Evolutionary conservation across 2,888 invertebrate genomes (phyloP), one percentile per base, ranked within the genome.

Genomic region (Epinotia brunnichana): DNA sequence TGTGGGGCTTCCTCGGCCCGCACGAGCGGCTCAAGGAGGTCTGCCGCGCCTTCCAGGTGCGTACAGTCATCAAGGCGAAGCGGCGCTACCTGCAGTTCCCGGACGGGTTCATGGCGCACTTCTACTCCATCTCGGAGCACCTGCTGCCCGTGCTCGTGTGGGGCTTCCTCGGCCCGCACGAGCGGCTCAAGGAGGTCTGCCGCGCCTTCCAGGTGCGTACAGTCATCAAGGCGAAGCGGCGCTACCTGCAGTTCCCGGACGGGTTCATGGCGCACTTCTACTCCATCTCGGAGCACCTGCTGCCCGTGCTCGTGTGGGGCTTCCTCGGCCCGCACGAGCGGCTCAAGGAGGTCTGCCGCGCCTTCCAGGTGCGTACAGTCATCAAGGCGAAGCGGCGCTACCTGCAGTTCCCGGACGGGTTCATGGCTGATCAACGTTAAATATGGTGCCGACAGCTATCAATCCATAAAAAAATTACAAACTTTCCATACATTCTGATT

Each of bases 221-320:
- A 35, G 98, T 99, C 41, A 94, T 99, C 74, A 98, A 98, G 90
- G 98, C 99, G 0, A 99, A 99, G 89, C 94, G 98, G 75, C 95
- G 97, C 76, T 96, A 98, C 95, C 94, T 99, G 9, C 97, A 97
- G 88, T 96, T 96, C 87, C 96, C 97, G 0, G 96, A 97, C 83
- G 99, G 99, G 0, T 99, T 99, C 90, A 97, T 99, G 95, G 95
- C 98, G 2, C 98, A 99, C 87, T 99, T 99, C 93, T 99, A 99
- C 90, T 96, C 97, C n/a, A 97, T 99, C 82, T 97, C 97, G 0
- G 98, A 98, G 86, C 97, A 98, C 87, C 94, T 98, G 75, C 96
- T 97, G 61, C 99, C 99, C 2, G 95, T 98, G 19, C 94, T 99
- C 80, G 98, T 98, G 0, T 99, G 99, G 98, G 99, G 99, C 39